Conservation (phyloP, 2,888 invertebrate species). For the Ectemnius continuus region DNA sequence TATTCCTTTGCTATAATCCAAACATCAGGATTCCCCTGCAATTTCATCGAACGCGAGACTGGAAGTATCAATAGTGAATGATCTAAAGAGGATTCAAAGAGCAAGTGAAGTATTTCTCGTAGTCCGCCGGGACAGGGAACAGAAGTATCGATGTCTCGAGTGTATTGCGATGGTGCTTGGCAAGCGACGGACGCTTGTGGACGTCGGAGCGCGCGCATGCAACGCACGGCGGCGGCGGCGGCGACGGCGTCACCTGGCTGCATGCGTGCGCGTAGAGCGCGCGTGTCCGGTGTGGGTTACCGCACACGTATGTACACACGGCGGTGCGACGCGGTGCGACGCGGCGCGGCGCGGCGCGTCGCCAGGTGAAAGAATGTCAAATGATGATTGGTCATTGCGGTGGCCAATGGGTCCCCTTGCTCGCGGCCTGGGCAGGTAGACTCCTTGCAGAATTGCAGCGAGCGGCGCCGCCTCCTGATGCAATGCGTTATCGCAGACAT, state of each 20-base stretch:
- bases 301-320: conserved; percentile 42
- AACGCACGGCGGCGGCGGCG: background rate
- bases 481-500: conserved; percentile 46
- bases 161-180: too few relatives aligned
- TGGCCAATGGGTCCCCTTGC: conserved; percentile 73
- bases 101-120: too few relatives aligned
- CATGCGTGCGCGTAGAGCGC: conserved; percentile 19
- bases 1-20: too few relatives aligned
- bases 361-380: conserved; percentile 75
- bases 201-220: too few relatives aligned
- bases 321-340: too few relatives aligned
- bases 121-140: too few relatives aligned
- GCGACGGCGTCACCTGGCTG: conserved; percentile 5
- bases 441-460: conserved; percentile 43
- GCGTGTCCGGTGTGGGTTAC: conserved; percentile 41
- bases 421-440: conserved; percentile 64
- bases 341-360: conserved; percentile 28
- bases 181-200: too few relatives aligned
- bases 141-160: too few relatives aligned
- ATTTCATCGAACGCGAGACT: too few relatives aligned
- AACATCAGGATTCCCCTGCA: too few relatives aligned
- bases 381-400: conserved; percentile 77
- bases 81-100: too few relatives aligned
- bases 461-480: conserved; percentile 71
- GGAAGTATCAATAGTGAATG: too few relatives aligned